Conservation (phyloP, 2,113 vertebrate genomes). For the Romanogobio albipinnatus region DNA sequence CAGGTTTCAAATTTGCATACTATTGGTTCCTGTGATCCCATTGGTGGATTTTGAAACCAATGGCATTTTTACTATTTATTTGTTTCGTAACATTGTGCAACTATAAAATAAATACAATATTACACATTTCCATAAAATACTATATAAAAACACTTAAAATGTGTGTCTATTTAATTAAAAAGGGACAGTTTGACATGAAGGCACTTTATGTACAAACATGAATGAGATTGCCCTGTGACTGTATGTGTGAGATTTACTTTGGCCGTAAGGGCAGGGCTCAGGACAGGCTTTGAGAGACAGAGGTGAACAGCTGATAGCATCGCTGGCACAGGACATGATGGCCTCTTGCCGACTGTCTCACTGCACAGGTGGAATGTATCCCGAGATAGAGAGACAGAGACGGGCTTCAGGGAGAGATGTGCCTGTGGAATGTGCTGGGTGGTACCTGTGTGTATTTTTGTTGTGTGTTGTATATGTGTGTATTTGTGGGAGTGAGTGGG, state of each 20-base stretch:
- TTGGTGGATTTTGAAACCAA: not conserved
- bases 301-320: slow-evolving; percentile 50
- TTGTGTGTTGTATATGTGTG: slow-evolving; percentile 26
- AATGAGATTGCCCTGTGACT: not conserved
- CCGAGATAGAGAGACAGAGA: slow-evolving; percentile 35
- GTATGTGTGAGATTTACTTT: not conserved
- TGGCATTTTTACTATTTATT: not conserved
- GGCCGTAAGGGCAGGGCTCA: not conserved
- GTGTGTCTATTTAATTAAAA: no score
- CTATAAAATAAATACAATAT: not conserved
- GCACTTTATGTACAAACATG: not conserved
- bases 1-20: not conserved
- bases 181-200: no score
- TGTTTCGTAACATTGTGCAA: not conserved
- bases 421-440: slow-evolving; percentile 51
- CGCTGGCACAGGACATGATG: slow-evolving; percentile 67
- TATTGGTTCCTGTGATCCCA: not conserved
- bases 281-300: slow-evolving; percentile 9
- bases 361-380: slow-evolving; percentile 65
- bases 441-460: slow-evolving; percentile 48
- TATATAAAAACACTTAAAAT: not conserved
- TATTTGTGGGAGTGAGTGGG: slow-evolving; percentile 44
- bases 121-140: not conserved
- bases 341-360: slow-evolving; percentile 58
- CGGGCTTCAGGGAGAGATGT: slow-evolving; percentile 10